Evolutionary conservation across 2,888 invertebrate species (phyloP), one percentile per base, ranked within the genome.

Genomic region (Phalera bucephala): DNA sequence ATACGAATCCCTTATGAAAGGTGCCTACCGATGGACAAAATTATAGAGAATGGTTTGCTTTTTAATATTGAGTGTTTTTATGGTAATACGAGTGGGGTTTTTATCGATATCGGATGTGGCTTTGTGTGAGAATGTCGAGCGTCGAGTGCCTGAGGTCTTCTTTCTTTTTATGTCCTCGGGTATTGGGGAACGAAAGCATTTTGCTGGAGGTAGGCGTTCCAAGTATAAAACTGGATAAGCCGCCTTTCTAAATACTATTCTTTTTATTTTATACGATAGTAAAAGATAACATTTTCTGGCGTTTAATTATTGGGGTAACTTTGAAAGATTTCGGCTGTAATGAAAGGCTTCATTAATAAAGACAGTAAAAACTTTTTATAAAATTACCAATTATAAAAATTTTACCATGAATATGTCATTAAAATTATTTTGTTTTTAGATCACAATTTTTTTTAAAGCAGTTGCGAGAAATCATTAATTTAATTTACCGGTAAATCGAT

Each of bases 41-140:
- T 72, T 72, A 72, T 69, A 71, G 69, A 62, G 63, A 68, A 62
- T 62, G 66, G 67, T 65, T 65, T 63, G 74, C 65, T 77, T 72
- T 80, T 83, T 83, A 80, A 80, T 82, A 84, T 78, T 70, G 79
- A 73, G 74, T 67, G 70, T 69, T 77, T 75, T 81, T 79, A 80
- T 72, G 69, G 66, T 62, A 64, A 66, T 65, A 59, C 52, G 60
- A 66, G 64, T 65, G 48, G 61, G 64, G 63, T 64, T 67, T 22
- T 72, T 70, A 69, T 60, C 66, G 70, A 57, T 61, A 64, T 64
- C 52, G 48, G 55, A 60, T 64, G 61, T 45, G 61, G 58, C 60
- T 64, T 64, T 57, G 58, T 52, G 51, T 50, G 44, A 50, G 48
- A 57, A 57, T 55, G 58, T 48, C 59, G 55, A 67, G 59, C 54